Conservation (phyloP, 2,888 invertebrate genomes). For the Agrochola macilenta region DNA sequence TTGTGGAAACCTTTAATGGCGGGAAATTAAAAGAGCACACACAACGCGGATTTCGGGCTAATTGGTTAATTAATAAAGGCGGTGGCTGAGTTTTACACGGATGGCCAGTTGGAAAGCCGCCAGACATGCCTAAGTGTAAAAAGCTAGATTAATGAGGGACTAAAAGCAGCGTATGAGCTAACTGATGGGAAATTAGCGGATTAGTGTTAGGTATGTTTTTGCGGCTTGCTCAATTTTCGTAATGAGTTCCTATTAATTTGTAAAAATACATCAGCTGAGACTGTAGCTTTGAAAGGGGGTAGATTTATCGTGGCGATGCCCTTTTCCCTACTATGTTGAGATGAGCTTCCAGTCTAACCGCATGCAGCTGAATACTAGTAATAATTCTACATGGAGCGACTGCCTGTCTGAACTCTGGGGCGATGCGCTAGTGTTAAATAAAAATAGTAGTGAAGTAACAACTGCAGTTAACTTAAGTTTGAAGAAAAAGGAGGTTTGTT, state of each 20-base stretch:
- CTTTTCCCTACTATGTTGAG: neutral
- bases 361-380: neutral
- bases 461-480: constrained; percentile 21
- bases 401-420: neutral
- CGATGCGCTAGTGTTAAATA: constrained; percentile 1
- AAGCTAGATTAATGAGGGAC: constrained; percentile 78
- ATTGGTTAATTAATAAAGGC: constrained; percentile 89
- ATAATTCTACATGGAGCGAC: neutral
- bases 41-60: constrained; percentile 83
- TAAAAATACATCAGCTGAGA: constrained; percentile 8
- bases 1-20: constrained; percentile 77
- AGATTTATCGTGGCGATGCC: neutral
- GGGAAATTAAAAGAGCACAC: constrained; percentile 85
- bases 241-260: constrained; percentile 14
- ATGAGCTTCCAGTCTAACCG: neutral
- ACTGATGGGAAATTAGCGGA: constrained; percentile 58
- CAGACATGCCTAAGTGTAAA: constrained; percentile 81
- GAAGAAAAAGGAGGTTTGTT: constrained; percentile 29
- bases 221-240: constrained; percentile 14
- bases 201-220: constrained; percentile 55
- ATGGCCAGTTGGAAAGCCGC: constrained; percentile 82
- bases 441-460: constrained; percentile 2
- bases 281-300: neutral
- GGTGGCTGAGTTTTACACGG: constrained; percentile 81
- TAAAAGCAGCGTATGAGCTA: constrained; percentile 63